Evolutionary conservation across 2,888 invertebrate species (phyloP).

Genomic region (Eristalis pertinax): DNA sequence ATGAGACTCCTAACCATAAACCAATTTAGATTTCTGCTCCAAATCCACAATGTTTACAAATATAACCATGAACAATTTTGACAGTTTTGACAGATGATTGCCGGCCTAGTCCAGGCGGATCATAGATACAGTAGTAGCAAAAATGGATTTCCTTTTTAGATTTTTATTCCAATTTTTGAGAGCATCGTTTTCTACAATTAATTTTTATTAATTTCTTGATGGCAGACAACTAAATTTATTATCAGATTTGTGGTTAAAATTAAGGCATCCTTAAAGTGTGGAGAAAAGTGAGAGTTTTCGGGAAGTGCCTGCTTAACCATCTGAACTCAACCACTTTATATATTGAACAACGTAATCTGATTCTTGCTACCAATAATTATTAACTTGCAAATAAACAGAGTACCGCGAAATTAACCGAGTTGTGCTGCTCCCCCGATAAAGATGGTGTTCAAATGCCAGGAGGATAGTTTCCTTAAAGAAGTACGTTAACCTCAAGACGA

Average conservation of each 20-base stretch:
- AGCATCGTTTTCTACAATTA: too few relatives aligned
- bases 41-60: not conserved
- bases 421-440: slow-evolving; percentile 46
- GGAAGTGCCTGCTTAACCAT: too few relatives aligned
- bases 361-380: too few relatives aligned
- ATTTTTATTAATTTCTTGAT: too few relatives aligned
- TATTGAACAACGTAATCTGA: too few relatives aligned
- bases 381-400: too few relatives aligned
- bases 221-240: not conserved
- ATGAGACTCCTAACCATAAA: too few relatives aligned
- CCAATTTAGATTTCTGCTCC: too few relatives aligned
- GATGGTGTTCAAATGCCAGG: slow-evolving; percentile 90
- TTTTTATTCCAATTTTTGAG: too few relatives aligned
- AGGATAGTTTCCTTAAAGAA: slow-evolving; percentile 87
- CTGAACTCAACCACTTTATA: too few relatives aligned
- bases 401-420: not conserved
- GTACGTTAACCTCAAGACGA: slow-evolving; percentile 79
- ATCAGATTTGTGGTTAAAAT: not conserved
- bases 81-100: not conserved
- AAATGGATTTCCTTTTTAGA: not conserved
- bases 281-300: too few relatives aligned
- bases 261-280: not conserved
- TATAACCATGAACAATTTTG: not conserved
- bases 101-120: not conserved
- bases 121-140: not conserved